phyloP scores from a whole-genome alignment of 2,888 invertebrate species.

The Parasteatoda lunata region DNA sequence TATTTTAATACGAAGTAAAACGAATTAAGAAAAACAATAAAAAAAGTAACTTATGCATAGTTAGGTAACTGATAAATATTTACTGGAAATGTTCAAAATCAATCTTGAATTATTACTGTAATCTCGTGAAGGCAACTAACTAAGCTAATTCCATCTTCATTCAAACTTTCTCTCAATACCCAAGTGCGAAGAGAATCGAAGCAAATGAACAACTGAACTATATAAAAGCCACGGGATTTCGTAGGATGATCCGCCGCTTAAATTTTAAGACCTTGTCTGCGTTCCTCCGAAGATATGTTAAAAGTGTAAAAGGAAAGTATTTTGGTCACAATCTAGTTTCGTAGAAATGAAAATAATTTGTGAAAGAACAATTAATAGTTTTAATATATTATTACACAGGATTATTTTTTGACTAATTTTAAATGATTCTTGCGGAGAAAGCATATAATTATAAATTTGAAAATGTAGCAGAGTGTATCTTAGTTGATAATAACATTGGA shows the following conservation, averaged over 20 bases:
- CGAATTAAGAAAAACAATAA: no score
- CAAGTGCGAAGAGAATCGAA: slow-evolving; percentile 9
- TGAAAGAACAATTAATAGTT: not conserved
- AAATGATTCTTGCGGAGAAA: not conserved
- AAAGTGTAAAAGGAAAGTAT: not conserved
- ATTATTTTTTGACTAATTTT: not conserved
- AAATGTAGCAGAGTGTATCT: not conserved
- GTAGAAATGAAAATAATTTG: not conserved
- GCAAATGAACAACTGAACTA: slow-evolving; percentile 3
- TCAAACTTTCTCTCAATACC: slow-evolving; percentile 2
- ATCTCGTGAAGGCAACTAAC: not conserved
- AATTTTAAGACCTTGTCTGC: not conserved
- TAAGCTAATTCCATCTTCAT: slow-evolving; percentile 20
- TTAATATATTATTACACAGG: not conserved
- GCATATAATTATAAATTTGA: not conserved
- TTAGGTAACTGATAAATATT: no score
- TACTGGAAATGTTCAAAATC: slow-evolving; percentile 1
- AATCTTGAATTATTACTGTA: slow-evolving; percentile 16
- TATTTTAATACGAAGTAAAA: no score
- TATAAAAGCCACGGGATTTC: slow-evolving; percentile 5
- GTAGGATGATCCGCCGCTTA: not conserved
- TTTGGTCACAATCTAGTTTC: not conserved
- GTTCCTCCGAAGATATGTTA: not conserved
- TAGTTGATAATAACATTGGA: not conserved
- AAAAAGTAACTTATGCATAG: no score